Conservation (phyloP, 2,113 vertebrate species). For the Benitochromis conjunctus region DNA sequence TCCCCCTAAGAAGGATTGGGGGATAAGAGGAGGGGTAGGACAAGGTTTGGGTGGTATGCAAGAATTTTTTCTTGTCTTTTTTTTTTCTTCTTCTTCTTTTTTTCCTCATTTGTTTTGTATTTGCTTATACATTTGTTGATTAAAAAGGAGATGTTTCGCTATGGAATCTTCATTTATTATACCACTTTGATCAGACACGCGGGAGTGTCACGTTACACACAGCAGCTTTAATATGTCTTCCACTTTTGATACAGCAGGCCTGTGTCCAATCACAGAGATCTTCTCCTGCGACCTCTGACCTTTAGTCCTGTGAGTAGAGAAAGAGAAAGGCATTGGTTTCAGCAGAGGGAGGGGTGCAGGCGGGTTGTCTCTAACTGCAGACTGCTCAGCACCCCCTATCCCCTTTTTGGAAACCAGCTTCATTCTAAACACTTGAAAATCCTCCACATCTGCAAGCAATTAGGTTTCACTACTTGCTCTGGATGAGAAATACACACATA, state of each 20-base stretch:
- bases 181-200: constrained; percentile 60
- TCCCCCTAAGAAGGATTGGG: constrained; percentile 27
- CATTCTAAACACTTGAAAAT: constrained; percentile 74
- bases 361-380: constrained; percentile 35
- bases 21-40: constrained; percentile 37
- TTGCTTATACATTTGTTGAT: constrained; percentile 23
- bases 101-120: constrained; percentile 35
- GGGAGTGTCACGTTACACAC: constrained; percentile 39
- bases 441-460: constrained; percentile 76
- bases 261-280: constrained; percentile 72
- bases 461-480: constrained; percentile 66
- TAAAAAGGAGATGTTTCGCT: constrained; percentile 27
- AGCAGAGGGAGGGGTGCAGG: constrained; percentile 40
- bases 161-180: constrained; percentile 35
- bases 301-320: constrained; percentile 50
- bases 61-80: neutral
- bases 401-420: constrained; percentile 65
- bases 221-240: constrained; percentile 35
- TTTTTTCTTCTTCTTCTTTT: neutral
- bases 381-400: constrained; percentile 9
- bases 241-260: constrained; percentile 59
- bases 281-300: constrained; percentile 66
- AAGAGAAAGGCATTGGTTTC: constrained; percentile 66
- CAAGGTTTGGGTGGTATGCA: constrained; percentile 22
- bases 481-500: constrained; percentile 51